Evolutionary conservation across 2,797 vertebrate genomes (phyloP).

Genomic region (Acipenser ruthenus): DNA sequence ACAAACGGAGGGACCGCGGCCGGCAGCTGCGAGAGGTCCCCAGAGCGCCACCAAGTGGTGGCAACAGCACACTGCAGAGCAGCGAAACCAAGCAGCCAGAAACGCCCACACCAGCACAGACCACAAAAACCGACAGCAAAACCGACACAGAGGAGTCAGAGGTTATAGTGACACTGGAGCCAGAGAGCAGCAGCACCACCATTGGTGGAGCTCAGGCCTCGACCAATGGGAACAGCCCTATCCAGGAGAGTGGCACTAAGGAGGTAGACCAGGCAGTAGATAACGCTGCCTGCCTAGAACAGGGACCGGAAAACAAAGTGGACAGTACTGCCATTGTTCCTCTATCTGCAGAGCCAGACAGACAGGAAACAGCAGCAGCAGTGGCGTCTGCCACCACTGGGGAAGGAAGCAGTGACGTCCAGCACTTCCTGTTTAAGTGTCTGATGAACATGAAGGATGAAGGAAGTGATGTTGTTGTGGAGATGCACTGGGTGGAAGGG

Average conservation of each 20-base stretch:
- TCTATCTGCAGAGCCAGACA: neutral
- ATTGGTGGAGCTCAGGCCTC: neutral
- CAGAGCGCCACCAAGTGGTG: slow-evolving; percentile 48
- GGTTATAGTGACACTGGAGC: neutral
- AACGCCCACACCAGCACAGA: neutral
- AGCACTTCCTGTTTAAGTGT: slow-evolving; percentile 85
- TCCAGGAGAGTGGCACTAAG: slow-evolving; percentile 28
- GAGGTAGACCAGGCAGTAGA: slow-evolving; percentile 33
- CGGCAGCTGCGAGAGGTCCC: slow-evolving; percentile 84
- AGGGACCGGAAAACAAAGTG: slow-evolving; percentile 9
- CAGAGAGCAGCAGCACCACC: slow-evolving; percentile 6
- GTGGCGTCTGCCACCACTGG: slow-evolving; percentile 19
- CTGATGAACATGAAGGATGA: slow-evolving; percentile 79
- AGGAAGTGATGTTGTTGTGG: slow-evolving; percentile 59
- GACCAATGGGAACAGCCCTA: slow-evolving; percentile 20
- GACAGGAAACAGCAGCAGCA: slow-evolving; percentile 14
- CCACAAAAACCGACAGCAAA: slow-evolving; percentile 14
- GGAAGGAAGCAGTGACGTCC: slow-evolving; percentile 21
- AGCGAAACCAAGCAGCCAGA: no score
- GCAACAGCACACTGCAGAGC: slow-evolving; percentile 9
- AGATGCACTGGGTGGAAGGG: slow-evolving; percentile 95
- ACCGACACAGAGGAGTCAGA: neutral
- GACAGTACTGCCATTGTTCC: neutral
- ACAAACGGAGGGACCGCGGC: slow-evolving; percentile 75
- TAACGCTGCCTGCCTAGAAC: slow-evolving; percentile 22